Conservation (phyloP, 2,888 invertebrate species). For the Unio pictorum region DNA sequence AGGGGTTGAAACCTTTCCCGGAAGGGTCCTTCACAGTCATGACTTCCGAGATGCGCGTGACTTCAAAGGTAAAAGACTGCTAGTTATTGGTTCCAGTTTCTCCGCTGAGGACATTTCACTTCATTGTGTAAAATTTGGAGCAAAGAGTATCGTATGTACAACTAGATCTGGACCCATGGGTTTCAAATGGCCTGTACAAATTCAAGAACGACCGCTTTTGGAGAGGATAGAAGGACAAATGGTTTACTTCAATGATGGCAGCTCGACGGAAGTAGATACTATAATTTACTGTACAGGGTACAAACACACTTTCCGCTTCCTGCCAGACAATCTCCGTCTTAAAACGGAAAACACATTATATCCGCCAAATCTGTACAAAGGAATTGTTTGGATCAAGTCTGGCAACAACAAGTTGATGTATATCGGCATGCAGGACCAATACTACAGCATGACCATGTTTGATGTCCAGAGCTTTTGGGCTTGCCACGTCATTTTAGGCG, state of each 20-base stretch:
- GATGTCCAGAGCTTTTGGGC: constrained; percentile 24
- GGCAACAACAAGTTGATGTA: constrained; percentile 29
- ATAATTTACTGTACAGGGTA: constrained; percentile 29
- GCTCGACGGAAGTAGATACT: constrained; percentile 14
- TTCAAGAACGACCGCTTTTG: constrained; percentile 24
- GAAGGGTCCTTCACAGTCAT: constrained; percentile 9
- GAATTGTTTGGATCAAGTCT: constrained; percentile 16
- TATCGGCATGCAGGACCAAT: constrained; percentile 22
- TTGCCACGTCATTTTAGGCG: constrained; percentile 16
- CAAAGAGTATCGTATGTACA: constrained; percentile 9
- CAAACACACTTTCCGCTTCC: constrained; percentile 8
- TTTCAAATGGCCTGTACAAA: constrained; percentile 19
- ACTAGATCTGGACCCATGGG: constrained; percentile 20
- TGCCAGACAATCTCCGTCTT: constrained; percentile 7
- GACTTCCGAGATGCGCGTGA: constrained; percentile 18
- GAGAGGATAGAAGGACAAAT: constrained; percentile 12
- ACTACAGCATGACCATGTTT: constrained; percentile 30
- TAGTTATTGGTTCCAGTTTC: constrained; percentile 20
- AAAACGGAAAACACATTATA: constrained; percentile 1
- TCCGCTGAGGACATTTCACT: constrained; percentile 29
- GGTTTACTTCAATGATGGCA: constrained; percentile 22
- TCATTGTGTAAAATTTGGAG: constrained; percentile 22
- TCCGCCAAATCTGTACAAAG: constrained; percentile 13
- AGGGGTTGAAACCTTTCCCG: constrained; percentile 5
- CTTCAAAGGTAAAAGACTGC: constrained; percentile 16